Conservation (phyloP, 2,888 invertebrate genomes). For the Cryptocephalus moraei region DNA sequence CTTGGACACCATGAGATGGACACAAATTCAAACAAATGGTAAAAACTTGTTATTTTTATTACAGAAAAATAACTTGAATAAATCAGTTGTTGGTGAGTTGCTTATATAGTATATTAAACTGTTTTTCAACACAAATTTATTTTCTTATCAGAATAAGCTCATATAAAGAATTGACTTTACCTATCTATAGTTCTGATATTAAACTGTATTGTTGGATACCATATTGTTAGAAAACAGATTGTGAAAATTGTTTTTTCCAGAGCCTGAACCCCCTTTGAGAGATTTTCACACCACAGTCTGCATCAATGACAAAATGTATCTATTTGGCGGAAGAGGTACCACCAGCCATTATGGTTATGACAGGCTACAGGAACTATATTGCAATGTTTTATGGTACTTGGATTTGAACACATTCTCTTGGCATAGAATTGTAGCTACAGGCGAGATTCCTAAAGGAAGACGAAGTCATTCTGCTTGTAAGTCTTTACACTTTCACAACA, state of each 20-base stretch:
- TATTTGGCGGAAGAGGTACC: slow-evolving; percentile 77
- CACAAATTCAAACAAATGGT: slow-evolving; percentile 51
- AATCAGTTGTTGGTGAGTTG: no score
- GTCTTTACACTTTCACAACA: slow-evolving; percentile 29
- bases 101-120: no score
- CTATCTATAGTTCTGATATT: no score
- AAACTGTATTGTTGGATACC: no score
- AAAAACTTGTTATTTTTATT: slow-evolving; percentile 16
- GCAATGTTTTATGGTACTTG: slow-evolving; percentile 63
- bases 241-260: slow-evolving; percentile 13
- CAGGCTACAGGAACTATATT: slow-evolving; percentile 64
- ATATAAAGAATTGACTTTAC: no score
- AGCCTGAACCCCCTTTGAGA: slow-evolving; percentile 45
- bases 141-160: neutral
- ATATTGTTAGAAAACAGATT: no score
- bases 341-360: slow-evolving; percentile 46
- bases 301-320: slow-evolving; percentile 68
- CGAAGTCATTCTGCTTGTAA: slow-evolving; percentile 88
- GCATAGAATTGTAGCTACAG: slow-evolving; percentile 51
- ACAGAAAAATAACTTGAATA: no score
- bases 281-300: slow-evolving; percentile 85
- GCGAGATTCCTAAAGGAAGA: slow-evolving; percentile 65
- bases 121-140: neutral
- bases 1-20: slow-evolving; percentile 65
- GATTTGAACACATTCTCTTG: slow-evolving; percentile 63